A percentile compares a stretch with the other conserved stretches of the same genome.
These are phyloP conservation scores for Xenopus petersii DNA, from an alignment of 2,797 vertebrate species.

Conservation along the genomic window DNA sequence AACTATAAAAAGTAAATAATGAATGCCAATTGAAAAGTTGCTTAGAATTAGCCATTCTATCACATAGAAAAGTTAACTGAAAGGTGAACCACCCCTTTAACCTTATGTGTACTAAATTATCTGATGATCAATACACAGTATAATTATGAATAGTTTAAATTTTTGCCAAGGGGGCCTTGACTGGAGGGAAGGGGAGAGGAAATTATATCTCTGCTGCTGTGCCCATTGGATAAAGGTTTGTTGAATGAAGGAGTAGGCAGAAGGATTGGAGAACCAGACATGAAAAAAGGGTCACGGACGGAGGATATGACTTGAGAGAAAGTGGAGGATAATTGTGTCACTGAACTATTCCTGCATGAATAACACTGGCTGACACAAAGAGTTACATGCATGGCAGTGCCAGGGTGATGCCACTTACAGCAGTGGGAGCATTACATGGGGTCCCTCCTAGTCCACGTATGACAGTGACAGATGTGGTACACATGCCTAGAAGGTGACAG, in stretches of 20 bases:
- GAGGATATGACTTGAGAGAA: background rate
- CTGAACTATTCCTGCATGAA: background rate
- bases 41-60: too few species aligned
- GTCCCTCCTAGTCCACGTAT: slow-evolving; percentile 37
- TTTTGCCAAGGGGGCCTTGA: background rate
- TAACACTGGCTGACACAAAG: slow-evolving; percentile 8
- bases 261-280: background rate
- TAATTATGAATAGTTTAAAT: too few species aligned
- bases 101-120: too few species aligned
- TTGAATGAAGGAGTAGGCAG: too few species aligned
- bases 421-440: slow-evolving; percentile 16
- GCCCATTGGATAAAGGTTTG: too few species aligned
- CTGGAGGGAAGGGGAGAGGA: background rate
- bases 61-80: too few species aligned
- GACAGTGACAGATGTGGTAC: slow-evolving; percentile 44
- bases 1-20: too few species aligned
- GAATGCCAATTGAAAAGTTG: too few species aligned
- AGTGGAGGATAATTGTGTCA: background rate
- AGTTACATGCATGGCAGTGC: slow-evolving; percentile 1
- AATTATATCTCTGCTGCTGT: background rate
- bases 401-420: slow-evolving; percentile 39
- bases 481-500: slow-evolving; percentile 37
- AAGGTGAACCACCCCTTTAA: too few species aligned
- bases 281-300: too few species aligned
- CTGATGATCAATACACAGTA: too few species aligned